Evolutionary conservation across 1,140 invertebrate genomes (phyloP).

Genomic region (Bombus haemorrhoidalis): DNA sequence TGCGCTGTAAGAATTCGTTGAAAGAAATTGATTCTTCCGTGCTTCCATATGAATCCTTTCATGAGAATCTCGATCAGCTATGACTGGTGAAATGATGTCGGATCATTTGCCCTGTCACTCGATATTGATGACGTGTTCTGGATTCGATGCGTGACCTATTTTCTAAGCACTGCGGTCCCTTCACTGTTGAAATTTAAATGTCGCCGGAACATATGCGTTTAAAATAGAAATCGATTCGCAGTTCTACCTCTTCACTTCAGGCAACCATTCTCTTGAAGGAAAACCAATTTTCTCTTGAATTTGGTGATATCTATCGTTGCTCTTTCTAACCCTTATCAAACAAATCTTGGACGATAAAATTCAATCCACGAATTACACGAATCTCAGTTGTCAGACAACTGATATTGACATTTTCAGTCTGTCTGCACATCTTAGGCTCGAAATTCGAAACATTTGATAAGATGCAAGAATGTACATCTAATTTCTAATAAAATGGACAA

Average conservation of each 20-base stretch:
- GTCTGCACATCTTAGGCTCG: no score
- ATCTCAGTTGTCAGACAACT: no score
- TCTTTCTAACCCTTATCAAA: no score
- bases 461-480: no score
- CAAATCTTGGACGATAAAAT: no score
- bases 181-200: constrained; percentile 20
- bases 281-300: neutral
- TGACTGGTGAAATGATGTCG: constrained; percentile 23
- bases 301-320: no score
- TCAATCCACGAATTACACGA: no score
- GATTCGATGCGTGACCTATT: constrained; percentile 22
- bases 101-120: constrained; percentile 36
- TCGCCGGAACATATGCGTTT: no score
- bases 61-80: neutral
- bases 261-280: neutral
- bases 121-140: constrained; percentile 12
- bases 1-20: neutral
- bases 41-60: neutral
- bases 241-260: neutral
- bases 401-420: no score
- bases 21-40: neutral
- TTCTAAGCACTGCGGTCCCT: neutral
- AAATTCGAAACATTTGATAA: no score
- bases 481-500: no score
- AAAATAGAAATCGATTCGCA: neutral